phyloP scores from a whole-genome alignment of 2,113 vertebrate species.

The Telmatochromis sp. region DNA sequence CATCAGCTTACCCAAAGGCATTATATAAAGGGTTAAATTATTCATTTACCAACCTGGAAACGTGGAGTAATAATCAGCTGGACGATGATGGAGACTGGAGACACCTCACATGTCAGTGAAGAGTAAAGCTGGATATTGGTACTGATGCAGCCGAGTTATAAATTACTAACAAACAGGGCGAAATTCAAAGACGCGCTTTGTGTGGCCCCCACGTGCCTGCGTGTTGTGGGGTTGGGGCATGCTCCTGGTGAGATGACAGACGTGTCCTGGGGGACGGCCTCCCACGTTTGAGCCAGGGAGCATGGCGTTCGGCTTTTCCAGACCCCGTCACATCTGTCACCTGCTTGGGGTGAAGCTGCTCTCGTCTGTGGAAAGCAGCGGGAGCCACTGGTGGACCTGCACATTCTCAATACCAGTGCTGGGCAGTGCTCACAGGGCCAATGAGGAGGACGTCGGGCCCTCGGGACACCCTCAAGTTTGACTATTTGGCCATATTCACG shows the following conservation, averaged over 20 bases:
- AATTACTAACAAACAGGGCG: neutral
- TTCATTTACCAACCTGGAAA: neutral
- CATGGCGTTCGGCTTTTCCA: accelerated
- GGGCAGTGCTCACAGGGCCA: neutral
- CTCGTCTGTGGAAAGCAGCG: neutral
- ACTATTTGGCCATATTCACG: neutral
- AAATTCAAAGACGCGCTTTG: neutral
- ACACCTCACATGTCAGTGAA: neutral
- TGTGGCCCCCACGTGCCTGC: neutral
- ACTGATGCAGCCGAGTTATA: neutral
- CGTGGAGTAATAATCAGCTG: neutral
- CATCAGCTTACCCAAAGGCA: neutral
- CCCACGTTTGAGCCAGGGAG: neutral
- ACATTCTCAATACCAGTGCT: neutral
- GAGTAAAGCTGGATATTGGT: neutral
- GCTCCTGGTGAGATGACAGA: neutral
- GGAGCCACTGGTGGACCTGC: neutral
- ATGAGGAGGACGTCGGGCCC: neutral
- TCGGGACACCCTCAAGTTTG: neutral
- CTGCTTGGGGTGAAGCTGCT: neutral
- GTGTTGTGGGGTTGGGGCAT: neutral
- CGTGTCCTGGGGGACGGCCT: neutral
- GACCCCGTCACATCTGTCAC: neutral
- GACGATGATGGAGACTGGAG: neutral
- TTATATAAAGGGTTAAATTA: neutral